Evolutionary conservation across 2,888 invertebrate genomes (phyloP), one percentile per base, ranked within the genome.

Genomic region (Tachina lurida): DNA sequence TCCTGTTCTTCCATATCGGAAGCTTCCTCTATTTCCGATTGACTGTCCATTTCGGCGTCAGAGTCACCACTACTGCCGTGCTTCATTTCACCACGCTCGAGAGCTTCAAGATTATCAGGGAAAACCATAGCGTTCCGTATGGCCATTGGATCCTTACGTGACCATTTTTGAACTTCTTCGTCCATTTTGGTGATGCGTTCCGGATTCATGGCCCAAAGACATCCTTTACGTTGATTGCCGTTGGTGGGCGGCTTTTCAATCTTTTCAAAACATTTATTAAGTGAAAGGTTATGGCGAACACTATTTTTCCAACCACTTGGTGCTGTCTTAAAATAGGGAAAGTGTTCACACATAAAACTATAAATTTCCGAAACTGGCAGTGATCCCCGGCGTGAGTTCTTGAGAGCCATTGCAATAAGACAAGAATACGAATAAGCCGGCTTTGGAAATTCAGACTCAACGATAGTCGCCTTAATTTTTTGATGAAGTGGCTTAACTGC

Each of bases 281-380:
- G 93, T 88, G 98, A 98, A 88, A 99, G 94, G 94, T 99, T 99
- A 92, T 99, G 99, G 88, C 99, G 94, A 1, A 99, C 99, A 5
- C 99, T 99, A 92, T 99, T 99, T 93, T 99, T 99, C 99, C 99
- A 99, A 17, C 99, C 99, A 91, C 97, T 97, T 31, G 98, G 99
- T 12, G 99, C 99, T 1, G 98, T 98, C 93, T 98, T 98, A 93
- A 99, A 99, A 93, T 98, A 99, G 0, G 99, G 99, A 92, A 99
- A 99, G 93, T 99, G 98, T 93, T 98, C 97, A 92, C 98, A 99
- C 97, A 99, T 98, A 91, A 99, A 99, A 92, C 97, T 98, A 93
- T 99, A 99, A 89, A 99, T 99, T 94, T 99, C 99, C 13, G 98
- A 98, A 49, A 99, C 99, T 5, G 99, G 99, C 90, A 99, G 93